Base-by-base conservation (phyloP, 1,140 invertebrate genomes). In the Drosophila setifemur region DNA sequence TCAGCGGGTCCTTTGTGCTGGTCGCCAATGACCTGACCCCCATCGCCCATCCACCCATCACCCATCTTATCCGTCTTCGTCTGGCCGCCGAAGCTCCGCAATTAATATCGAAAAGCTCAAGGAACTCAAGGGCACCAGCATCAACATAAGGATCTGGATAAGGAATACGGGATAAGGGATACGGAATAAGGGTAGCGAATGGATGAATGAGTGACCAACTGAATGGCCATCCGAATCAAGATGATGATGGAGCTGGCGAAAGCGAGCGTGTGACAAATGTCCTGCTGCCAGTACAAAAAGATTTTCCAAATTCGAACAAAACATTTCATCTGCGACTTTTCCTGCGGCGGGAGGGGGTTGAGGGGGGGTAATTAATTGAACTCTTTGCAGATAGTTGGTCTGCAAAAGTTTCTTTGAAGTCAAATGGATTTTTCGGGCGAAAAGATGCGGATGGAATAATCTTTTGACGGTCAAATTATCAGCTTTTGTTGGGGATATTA, bases 211-310 rank as follows among this genome's bases (percentile, higher is more conserved):
- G 44, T 45, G 31, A 33, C 31, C 31, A 12, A 33, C 31, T 45
- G 48, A 73, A 60, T 53, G 55, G 58, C 52, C 66, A 63, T 33
- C 43, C 33, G 44, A 68, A 76, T 78, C 63, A 68, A 61, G 73
- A 73, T 67, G 74, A 60, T 73, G 77, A 86, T 74, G 64, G 74
- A 86, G 47, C 75, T 81, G 79, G 70, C 81, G 81, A 85, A 86
- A 86, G 79, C 75, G 49, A 75, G 66, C 81, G 71, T 86, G 81
- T 85, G 79, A 86, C 79, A 86, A 85, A 86, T 83, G 79, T 64
- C 42, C 60, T 74, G 44, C 54, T 47, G 43, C 50, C 55, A 54
- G 57, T 61, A 53, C 75, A 60, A 79, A 86, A 83, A 81, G 66
- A 83, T 75, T 86, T 66, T 55, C 53, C 52, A 47, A 83, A 81